A percentile compares a stretch with the other conserved stretches of the same genome.
Conservation (phyloP, 2,113 vertebrate species). For the Nothoprocta perdicaria region DNA sequence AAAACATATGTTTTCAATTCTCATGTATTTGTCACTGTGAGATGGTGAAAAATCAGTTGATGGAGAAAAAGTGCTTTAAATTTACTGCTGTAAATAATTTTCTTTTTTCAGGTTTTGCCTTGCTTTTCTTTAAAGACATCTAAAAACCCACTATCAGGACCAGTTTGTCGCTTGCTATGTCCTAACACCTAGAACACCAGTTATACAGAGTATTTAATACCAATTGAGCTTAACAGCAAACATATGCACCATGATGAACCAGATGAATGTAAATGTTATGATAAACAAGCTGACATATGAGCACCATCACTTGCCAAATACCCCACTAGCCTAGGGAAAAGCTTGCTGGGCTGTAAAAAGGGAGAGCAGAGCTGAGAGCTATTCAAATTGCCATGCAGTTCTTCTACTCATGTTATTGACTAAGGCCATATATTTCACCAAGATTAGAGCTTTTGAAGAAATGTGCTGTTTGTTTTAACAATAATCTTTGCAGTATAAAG, state of each 20-base stretch:
- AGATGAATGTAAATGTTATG: conserved; percentile 5
- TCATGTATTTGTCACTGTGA: not conserved
- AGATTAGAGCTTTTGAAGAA: not conserved
- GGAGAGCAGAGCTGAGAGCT: not conserved
- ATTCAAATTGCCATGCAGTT: not conserved
- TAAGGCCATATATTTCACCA: not conserved
- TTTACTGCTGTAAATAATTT: not conserved
- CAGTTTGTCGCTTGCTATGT: not conserved
- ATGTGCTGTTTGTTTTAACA: fast-evolving
- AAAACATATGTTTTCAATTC: not conserved
- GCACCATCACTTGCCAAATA: not conserved
- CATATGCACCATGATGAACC: not conserved
- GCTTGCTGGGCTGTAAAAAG: not conserved
- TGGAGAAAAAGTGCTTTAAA: not conserved
- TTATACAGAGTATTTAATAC: not conserved
- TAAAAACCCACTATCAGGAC: not conserved
- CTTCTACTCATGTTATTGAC: not conserved
- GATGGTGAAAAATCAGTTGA: not conserved
- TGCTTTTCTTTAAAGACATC: not conserved
- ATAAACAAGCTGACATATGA: conserved; percentile 1
- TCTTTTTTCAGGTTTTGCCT: not conserved
- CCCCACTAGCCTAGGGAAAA: not conserved
- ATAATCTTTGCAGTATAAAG: not conserved
- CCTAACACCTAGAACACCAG: not conserved
- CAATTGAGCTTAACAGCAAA: not conserved